A percentile compares a stretch with the other conserved stretches of the same genome.
Evolutionary conservation across 2,113 vertebrate species (phyloP).

Genomic region (Heloderma charlesbogerti): DNA sequence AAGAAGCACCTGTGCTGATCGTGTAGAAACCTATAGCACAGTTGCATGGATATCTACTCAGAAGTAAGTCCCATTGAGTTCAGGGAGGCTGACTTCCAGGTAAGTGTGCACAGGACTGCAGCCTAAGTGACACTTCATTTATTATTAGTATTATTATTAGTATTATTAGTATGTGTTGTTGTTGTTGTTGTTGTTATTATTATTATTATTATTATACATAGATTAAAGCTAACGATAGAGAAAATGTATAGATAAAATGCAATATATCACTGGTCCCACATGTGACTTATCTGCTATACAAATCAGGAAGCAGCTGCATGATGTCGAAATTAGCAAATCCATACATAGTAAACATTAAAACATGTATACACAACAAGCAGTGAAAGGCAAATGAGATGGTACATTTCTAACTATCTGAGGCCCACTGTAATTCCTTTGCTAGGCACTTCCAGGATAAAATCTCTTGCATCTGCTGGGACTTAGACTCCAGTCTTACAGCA

Average conservation of each 20-base stretch:
- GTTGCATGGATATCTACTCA: neutral
- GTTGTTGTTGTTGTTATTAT: too few species aligned
- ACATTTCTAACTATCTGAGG: neutral
- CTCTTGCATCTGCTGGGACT: too few species aligned
- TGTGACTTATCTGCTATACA: neutral
- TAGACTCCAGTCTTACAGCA: too few species aligned
- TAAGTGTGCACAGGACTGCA: too few species aligned
- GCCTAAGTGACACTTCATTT: too few species aligned
- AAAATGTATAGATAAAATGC: neutral
- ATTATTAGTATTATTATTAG: neutral
- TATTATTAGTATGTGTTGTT: too few species aligned
- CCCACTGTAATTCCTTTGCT: too few species aligned
- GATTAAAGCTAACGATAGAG: slow-evolving; percentile 29
- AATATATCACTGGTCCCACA: neutral
- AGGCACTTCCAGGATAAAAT: too few species aligned
- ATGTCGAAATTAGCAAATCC: neutral
- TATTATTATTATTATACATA: too few species aligned
- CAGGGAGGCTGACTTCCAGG: too few species aligned
- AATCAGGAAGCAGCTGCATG: slow-evolving; percentile 7
- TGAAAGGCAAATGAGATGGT: neutral
- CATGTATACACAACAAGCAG: neutral
- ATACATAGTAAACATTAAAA: neutral
- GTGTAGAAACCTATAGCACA: neutral
- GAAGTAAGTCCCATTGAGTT: too few species aligned
- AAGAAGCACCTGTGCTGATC: slow-evolving; percentile 2